phyloP scores from a whole-genome alignment of 2,888 invertebrate species.

The Heliconius hortense region DNA sequence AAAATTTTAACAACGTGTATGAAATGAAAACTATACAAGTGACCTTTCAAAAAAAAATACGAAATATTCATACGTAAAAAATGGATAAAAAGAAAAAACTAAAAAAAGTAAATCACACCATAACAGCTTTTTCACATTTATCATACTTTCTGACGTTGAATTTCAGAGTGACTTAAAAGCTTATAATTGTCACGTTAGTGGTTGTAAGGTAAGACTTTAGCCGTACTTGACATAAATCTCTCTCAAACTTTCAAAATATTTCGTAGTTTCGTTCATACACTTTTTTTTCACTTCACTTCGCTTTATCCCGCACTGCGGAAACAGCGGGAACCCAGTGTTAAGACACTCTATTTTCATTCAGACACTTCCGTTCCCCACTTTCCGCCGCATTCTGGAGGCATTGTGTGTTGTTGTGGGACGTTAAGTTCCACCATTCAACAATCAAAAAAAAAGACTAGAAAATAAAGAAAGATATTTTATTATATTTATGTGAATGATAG shows the following conservation, averaged over 20 bases:
- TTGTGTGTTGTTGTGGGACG: too few species aligned
- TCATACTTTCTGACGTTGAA: background rate
- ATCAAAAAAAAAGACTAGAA: background rate
- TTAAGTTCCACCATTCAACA: too few species aligned
- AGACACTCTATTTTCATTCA: too few species aligned
- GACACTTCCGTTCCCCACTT: too few species aligned
- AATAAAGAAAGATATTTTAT: background rate
- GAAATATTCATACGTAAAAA: background rate
- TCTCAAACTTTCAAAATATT: too few species aligned
- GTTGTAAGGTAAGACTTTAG: too few species aligned
- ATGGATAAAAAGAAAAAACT: background rate
- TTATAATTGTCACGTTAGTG: background rate
- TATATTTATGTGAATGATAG: too few species aligned
- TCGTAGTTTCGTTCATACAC: background rate
- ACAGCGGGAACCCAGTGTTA: background rate
- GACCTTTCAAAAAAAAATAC: background rate
- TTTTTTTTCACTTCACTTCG: background rate
- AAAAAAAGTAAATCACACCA: background rate
- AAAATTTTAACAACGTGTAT: too few species aligned
- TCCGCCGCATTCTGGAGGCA: too few species aligned
- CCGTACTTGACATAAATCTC: too few species aligned
- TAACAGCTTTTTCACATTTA: background rate
- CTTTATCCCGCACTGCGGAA: background rate
- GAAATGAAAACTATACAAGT: too few species aligned
- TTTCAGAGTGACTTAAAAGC: conserved; percentile 1